Conservation (phyloP, 2,797 vertebrate genomes). For the Melanotaenia maccullochi region DNA sequence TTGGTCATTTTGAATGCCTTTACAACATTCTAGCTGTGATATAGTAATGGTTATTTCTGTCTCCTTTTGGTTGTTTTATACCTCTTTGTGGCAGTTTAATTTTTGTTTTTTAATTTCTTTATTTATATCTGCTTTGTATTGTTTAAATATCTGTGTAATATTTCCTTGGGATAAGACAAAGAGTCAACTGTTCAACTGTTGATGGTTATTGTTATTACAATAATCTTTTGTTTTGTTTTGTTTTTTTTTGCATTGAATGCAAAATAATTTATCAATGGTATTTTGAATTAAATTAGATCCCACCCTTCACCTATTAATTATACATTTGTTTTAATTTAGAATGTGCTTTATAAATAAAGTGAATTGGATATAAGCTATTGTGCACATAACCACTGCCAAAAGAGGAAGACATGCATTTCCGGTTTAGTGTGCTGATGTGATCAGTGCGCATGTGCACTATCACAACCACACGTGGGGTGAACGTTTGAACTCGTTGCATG, state of each 20-base stretch:
- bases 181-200: not conserved
- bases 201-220: too few relatives aligned
- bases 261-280: too few relatives aligned
- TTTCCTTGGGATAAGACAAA: not conserved
- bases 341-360: too few relatives aligned
- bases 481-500: constrained; percentile 30
- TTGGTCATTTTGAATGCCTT: not conserved
- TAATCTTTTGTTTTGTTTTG: too few relatives aligned
- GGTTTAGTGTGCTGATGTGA: fast-evolving
- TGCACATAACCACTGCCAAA: not conserved
- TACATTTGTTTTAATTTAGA: too few relatives aligned
- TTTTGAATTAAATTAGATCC: too few relatives aligned
- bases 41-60: not conserved
- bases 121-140: not conserved
- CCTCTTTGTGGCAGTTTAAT: not conserved
- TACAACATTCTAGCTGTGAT: not conserved
- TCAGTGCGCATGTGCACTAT: constrained; percentile 56
- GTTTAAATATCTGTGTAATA: not conserved
- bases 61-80: not conserved
- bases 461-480: constrained; percentile 67
- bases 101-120: not conserved
- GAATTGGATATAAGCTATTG: too few relatives aligned
- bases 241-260: too few relatives aligned
- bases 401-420: constrained; percentile 35
- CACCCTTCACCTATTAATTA: too few relatives aligned